Conservation (phyloP, 23 tunicate species). For the Phallusia fumigata region DNA sequence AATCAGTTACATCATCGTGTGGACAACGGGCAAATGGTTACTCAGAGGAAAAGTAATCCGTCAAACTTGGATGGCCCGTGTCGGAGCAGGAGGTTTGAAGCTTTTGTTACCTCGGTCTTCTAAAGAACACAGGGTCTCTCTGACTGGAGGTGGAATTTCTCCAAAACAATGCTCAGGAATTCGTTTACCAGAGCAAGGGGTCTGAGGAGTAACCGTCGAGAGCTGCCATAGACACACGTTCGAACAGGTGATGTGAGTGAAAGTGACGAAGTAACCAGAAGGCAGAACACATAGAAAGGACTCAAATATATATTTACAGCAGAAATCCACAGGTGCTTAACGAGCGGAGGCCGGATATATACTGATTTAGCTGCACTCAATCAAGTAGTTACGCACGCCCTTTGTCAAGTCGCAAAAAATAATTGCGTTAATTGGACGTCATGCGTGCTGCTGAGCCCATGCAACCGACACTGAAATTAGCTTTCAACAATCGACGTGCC, state of each 20-base stretch:
- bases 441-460: too few relatives aligned
- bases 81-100: conserved; percentile 1
- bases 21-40: not conserved
- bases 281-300: too few relatives aligned
- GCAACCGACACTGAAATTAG: too few relatives aligned
- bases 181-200: not conserved
- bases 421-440: too few relatives aligned
- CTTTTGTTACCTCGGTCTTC: conserved; percentile 4
- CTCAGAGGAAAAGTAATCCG: conserved; percentile 5
- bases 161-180: conserved; percentile 6
- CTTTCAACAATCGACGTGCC: too few relatives aligned
- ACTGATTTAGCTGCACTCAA: too few relatives aligned
- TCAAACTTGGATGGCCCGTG: conserved; percentile 6
- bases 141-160: not conserved
- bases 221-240: not conserved
- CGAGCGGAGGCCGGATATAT: too few relatives aligned
- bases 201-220: not conserved
- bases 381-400: too few relatives aligned
- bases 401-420: too few relatives aligned
- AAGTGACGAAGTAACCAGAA: too few relatives aligned
- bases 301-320: too few relatives aligned
- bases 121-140: not conserved
- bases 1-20: not conserved
- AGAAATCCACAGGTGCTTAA: too few relatives aligned
- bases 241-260: not conserved